Base-by-base conservation (phyloP, 2,797 vertebrate genomes). In the Pampus argenteus region DNA sequence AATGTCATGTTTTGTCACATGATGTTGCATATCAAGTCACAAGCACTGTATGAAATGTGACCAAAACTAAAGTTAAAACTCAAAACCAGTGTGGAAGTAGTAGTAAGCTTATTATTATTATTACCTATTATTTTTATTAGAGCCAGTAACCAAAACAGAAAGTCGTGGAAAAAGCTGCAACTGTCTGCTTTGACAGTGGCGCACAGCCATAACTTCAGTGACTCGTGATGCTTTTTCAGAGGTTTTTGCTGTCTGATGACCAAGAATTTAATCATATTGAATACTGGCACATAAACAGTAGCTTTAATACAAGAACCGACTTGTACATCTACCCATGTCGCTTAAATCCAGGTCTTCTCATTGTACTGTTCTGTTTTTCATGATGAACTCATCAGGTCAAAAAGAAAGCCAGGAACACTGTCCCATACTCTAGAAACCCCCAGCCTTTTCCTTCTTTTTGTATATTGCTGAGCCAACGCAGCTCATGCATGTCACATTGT, bases 401-500 rank as follows among this genome's bases (percentile, higher is more conserved):
- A 78, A 72, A 79, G 71, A 76, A 45, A 74, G 26, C 63, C 74
- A 55, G 80, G 78, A 79, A 78, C 61, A 22, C 60, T 49, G 74
- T 80, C 66, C 65, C 45, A 51, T 49, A 36, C 66, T 67, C 64
- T n/a, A 14, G 66, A 81, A 20, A 71, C 83, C 73, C 44, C 61
- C 2, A 40, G 79, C 82, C 63, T 55, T 74, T 76, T 75, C 71
- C 68, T 63, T 79, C 68, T 71, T 75, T 86, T 65, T 86, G 52
- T 71, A 65, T 66, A 48, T 51, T 29, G 58, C 71, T 60, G 76
- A 71, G 50, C 47, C 40, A 62, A 73, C 42, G 25, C 52, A 54
- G 60, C 36, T 78, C 61, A 45, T 48, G 76, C 62, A 38, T 79
- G 83, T 88, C 78, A 57, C 74, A 86, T 81, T 89, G 87, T 86